Evolutionary conservation across 1,140 invertebrate species (phyloP).

Genomic region (Zaprionus kolodkinae): DNA sequence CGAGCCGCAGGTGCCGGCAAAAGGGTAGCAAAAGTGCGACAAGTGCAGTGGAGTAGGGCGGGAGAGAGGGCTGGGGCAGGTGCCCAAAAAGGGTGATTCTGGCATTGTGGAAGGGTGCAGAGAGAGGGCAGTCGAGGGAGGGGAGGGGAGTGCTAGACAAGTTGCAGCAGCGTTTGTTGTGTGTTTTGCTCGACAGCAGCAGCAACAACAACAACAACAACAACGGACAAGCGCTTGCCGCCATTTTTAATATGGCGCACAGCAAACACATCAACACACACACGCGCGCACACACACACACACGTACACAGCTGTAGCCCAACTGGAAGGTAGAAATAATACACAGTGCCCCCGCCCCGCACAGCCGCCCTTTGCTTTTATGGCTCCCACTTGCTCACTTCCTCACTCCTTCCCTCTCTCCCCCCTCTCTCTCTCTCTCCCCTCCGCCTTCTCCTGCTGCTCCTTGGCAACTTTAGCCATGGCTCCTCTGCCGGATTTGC

Average conservation of each 20-base stretch:
- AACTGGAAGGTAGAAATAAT: conserved; percentile 63
- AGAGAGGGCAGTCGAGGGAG: neutral
- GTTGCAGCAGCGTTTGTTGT: conserved; percentile 60
- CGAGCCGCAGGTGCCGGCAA: conserved; percentile 46
- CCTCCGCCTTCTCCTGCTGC: neutral
- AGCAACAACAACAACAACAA: conserved; percentile 1
- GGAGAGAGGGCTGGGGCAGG: conserved; percentile 2
- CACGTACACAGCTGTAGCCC: conserved; percentile 22
- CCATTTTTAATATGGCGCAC: conserved; percentile 79
- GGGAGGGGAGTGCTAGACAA: conserved; percentile 37
- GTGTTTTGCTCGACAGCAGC: conserved; percentile 55
- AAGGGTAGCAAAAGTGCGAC: conserved; percentile 70
- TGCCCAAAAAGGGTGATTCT: conserved; percentile 41
- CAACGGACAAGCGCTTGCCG: conserved; percentile 55
- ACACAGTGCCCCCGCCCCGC: conserved; percentile 30
- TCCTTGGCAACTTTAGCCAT: conserved; percentile 23
- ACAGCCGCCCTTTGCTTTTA: conserved; percentile 27
- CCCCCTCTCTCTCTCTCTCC: neutral
- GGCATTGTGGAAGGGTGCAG: neutral
- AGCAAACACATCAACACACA: conserved; percentile 36
- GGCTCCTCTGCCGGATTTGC: conserved; percentile 71
- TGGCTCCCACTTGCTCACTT: conserved; percentile 6
- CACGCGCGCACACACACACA: conserved; percentile 26
- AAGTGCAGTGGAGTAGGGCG: conserved; percentile 35
- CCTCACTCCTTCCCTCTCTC: neutral